Conservation (phyloP, 2,888 invertebrate species). For the Hymenopus coronatus region DNA sequence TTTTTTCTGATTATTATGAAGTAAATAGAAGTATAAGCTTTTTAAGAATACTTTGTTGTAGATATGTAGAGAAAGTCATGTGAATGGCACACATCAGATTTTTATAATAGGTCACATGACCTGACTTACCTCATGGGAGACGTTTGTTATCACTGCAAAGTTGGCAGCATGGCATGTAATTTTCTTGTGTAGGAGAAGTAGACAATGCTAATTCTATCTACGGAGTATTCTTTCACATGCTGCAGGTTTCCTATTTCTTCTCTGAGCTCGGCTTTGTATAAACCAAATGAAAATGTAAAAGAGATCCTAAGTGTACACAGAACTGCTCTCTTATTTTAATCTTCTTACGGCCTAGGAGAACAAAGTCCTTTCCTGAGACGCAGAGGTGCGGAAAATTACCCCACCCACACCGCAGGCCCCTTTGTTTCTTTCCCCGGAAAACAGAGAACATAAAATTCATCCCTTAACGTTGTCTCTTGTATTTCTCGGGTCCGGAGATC, state of each 20-base stretch:
- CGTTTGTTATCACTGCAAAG: background rate
- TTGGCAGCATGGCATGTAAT: background rate
- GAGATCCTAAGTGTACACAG: constrained; percentile 2
- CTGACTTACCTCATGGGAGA: background rate
- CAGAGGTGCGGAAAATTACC: constrained; percentile 20
- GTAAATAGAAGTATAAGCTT: too few relatives aligned
- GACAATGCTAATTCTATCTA: background rate
- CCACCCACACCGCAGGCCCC: background rate
- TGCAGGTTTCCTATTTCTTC: background rate
- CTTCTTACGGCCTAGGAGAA: constrained; percentile 9
- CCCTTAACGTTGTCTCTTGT: background rate
- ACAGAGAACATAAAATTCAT: background rate
- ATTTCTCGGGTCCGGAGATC: background rate
- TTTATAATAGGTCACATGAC: too few relatives aligned
- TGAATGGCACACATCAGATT: too few relatives aligned
- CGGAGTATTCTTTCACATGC: background rate
- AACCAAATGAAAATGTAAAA: constrained; percentile 15
- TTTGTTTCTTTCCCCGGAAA: background rate
- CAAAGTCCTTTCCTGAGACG: background rate
- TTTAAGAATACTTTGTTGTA: too few relatives aligned
- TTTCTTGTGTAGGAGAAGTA: background rate
- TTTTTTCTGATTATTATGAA: too few relatives aligned
- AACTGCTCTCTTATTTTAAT: constrained; percentile 10
- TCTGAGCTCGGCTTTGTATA: background rate
- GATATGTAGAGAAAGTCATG: too few relatives aligned